Conservation (phyloP, 92 coral and sea anemone genomes). For the Siderastrea siderea region DNA sequence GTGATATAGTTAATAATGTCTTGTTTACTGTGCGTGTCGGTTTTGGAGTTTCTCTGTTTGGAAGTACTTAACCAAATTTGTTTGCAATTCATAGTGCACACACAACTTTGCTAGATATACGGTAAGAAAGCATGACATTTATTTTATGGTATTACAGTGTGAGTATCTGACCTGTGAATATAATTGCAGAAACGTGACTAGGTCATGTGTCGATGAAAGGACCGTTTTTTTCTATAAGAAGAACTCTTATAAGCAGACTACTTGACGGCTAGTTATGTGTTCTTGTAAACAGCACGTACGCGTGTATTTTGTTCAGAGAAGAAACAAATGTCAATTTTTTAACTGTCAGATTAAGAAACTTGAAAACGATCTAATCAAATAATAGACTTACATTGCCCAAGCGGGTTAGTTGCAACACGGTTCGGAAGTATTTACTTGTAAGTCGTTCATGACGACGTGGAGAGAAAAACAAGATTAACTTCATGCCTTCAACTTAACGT, state of each 20-base stretch:
- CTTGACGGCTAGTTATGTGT: neutral
- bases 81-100: neutral
- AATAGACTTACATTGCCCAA: neutral
- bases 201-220: slow-evolving; percentile 9
- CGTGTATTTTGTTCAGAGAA: neutral
- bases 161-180: neutral
- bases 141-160: neutral
- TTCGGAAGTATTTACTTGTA: slow-evolving; percentile 3
- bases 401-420: slow-evolving; percentile 5
- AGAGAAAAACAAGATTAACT: slow-evolving; percentile 1
- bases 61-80: slow-evolving; percentile 1
- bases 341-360: slow-evolving; percentile 21
- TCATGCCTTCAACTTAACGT: neutral
- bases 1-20: neutral
- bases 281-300: slow-evolving; percentile 39
- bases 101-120: neutral
- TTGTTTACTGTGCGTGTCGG: neutral
- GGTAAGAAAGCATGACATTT: neutral
- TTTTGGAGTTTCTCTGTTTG: neutral
- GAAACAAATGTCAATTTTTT: neutral
- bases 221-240: neutral
- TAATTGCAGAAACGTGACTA: slow-evolving; percentile 10
- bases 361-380: slow-evolving; percentile 2
- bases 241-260: neutral
- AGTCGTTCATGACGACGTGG: neutral